Evolutionary conservation across 1,140 invertebrate species (phyloP).

Genomic region (Ericerus pela): DNA sequence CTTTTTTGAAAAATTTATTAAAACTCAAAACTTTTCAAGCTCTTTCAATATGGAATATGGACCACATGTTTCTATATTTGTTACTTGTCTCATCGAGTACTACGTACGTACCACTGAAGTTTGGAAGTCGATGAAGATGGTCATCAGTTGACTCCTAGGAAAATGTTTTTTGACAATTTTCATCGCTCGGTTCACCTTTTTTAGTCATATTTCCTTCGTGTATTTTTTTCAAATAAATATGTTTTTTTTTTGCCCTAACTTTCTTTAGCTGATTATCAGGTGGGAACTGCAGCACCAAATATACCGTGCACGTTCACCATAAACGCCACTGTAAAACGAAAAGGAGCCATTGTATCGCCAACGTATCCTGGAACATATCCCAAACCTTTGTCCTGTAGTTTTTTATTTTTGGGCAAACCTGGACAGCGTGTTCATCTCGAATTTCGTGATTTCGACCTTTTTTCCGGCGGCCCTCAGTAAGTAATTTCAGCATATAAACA

Average conservation of each 20-base stretch:
- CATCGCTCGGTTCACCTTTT: background rate
- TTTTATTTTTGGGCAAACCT: slow-evolving; percentile 78
- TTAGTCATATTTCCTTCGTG: too few relatives aligned
- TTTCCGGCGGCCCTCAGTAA: slow-evolving; percentile 97
- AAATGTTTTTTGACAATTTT: background rate
- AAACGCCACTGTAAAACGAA: slow-evolving; percentile 53
- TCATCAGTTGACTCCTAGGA: too few relatives aligned
- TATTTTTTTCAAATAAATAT: too few relatives aligned
- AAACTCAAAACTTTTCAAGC: too few relatives aligned
- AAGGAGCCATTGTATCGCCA: slow-evolving; percentile 81
- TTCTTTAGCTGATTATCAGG: slow-evolving; percentile 65
- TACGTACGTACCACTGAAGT: too few relatives aligned
- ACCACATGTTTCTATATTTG: too few relatives aligned
- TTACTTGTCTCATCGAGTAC: too few relatives aligned
- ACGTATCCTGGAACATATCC: slow-evolving; percentile 99
- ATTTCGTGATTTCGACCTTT: slow-evolving; percentile 96
- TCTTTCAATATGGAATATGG: too few relatives aligned
- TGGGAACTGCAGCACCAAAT: slow-evolving; percentile 66
- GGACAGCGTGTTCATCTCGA: slow-evolving; percentile 86
- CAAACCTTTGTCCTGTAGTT: slow-evolving; percentile 83
- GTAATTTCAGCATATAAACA: slow-evolving; percentile 32
- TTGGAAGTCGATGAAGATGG: too few relatives aligned
- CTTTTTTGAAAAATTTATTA: too few relatives aligned
- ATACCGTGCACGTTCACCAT: slow-evolving; percentile 73
- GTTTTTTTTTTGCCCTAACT: background rate